Evolutionary conservation across 1,140 invertebrate genomes (phyloP).

Genomic region (Trissolcus basalis): DNA sequence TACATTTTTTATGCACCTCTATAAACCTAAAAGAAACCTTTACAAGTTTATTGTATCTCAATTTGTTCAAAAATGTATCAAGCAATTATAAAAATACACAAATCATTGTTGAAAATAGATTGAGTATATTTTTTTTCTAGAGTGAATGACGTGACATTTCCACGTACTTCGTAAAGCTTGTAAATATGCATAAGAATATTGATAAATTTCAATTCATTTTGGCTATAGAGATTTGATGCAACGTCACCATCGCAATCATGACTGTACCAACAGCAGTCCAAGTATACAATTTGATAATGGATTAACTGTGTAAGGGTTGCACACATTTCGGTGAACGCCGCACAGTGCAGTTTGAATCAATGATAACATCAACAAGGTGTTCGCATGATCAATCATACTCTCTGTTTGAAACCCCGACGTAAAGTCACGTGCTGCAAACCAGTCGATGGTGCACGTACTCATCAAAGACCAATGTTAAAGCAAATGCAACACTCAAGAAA

Average conservation of each 20-base stretch:
- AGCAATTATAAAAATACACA: too few relatives aligned
- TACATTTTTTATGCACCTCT: too few relatives aligned
- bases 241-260: constrained; percentile 55
- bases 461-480: constrained; percentile 57
- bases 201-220: constrained; percentile 38
- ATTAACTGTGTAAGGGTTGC: constrained; percentile 69
- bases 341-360: constrained; percentile 62
- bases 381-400: constrained; percentile 70
- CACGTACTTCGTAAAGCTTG: not conserved
- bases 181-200: constrained; percentile 5
- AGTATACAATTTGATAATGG: constrained; percentile 73
- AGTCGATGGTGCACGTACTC: constrained; percentile 47
- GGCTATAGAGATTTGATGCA: constrained; percentile 39
- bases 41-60: too few relatives aligned
- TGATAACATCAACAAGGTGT: constrained; percentile 67
- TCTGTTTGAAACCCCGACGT: constrained; percentile 53
- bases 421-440: constrained; percentile 50
- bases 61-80: too few relatives aligned
- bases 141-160: too few relatives aligned
- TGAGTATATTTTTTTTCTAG: too few relatives aligned
- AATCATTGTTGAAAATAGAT: too few relatives aligned
- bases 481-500: constrained; percentile 57
- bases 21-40: too few relatives aligned
- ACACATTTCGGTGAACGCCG: constrained; percentile 61
- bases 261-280: constrained; percentile 64